Evolutionary conservation across 2,113 vertebrate genomes (phyloP).

Genomic region (Aviceda subcristata): DNA sequence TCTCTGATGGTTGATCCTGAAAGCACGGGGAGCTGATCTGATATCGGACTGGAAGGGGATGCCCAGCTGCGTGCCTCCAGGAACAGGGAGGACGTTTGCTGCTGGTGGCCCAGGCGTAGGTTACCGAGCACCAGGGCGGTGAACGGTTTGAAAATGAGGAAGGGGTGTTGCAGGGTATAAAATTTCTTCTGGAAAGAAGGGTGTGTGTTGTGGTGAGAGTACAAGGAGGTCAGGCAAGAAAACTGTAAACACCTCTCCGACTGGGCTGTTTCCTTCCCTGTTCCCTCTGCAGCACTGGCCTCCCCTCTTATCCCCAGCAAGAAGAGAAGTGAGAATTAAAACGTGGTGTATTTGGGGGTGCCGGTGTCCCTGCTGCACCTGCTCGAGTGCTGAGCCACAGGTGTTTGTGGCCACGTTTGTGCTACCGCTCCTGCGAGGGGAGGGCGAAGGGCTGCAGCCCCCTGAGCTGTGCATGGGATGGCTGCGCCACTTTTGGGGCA

Average conservation of each 20-base stretch:
- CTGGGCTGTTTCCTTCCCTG: slow-evolving; percentile 26
- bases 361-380: background rate
- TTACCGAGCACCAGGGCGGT: slow-evolving; percentile 37
- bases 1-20: background rate
- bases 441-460: background rate
- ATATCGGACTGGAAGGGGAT: background rate
- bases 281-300: background rate
- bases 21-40: background rate
- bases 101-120: slow-evolving; percentile 1
- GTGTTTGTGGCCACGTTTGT: background rate
- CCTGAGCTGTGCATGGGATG: accelerated
- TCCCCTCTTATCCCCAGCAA: background rate
- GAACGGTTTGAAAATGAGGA: slow-evolving; percentile 78
- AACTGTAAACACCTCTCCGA: slow-evolving; percentile 38
- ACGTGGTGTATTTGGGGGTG: background rate
- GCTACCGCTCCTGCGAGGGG: background rate
- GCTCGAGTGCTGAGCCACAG: background rate
- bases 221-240: slow-evolving; percentile 17
- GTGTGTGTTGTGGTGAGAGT: slow-evolving; percentile 58
- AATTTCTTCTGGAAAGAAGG: slow-evolving; percentile 62
- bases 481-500: accelerated
- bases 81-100: background rate
- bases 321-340: slow-evolving; percentile 55
- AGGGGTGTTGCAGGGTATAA: slow-evolving; percentile 62
- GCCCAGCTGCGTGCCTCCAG: background rate